These are phyloP conservation scores for Neomicropteryx cornuta DNA, from an alignment of 1,140 invertebrate species.

Conservation along the genomic window DNA sequence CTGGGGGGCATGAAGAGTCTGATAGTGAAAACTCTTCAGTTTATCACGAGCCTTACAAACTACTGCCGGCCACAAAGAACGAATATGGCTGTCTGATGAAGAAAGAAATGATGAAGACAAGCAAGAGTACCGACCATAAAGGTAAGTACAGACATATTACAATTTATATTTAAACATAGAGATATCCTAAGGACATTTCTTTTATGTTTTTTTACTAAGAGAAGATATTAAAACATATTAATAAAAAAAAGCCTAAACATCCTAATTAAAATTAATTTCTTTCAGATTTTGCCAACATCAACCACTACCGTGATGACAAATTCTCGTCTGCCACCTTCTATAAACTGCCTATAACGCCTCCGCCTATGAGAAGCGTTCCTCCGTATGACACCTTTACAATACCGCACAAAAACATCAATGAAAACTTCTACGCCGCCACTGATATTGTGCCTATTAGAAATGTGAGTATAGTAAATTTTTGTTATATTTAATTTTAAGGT, in stretches of 20 bases:
- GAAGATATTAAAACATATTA: too few species aligned
- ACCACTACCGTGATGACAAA: too few species aligned
- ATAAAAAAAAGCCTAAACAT: too few species aligned
- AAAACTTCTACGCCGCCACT: conserved; percentile 59
- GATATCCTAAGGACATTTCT: too few species aligned
- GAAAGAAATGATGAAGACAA: conserved; percentile 35
- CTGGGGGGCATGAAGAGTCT: conserved; percentile 28
- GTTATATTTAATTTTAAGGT: too few species aligned
- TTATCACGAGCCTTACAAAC: conserved; percentile 52
- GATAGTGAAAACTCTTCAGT: conserved; percentile 47
- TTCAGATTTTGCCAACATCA: too few species aligned
- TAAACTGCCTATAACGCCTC: conserved; percentile 23
- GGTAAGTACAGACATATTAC: conserved; percentile 30
- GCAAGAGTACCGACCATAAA: conserved; percentile 40
- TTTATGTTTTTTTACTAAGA: too few species aligned
- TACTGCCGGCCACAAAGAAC: conserved; percentile 35
- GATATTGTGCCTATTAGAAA: conserved; percentile 62
- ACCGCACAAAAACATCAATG: conserved; percentile 25
- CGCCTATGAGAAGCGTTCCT: conserved; percentile 18
- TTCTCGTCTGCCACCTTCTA: conserved; percentile 24
- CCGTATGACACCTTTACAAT: conserved; percentile 19
- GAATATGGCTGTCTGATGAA: conserved; percentile 42
- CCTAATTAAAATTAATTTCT: too few species aligned
- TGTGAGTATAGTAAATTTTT: too few species aligned
- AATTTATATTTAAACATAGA: too few species aligned